These are phyloP conservation scores for Daptonema setosum DNA, from an alignment of 2,888 invertebrate species.

Conservation along the genomic window DNA sequence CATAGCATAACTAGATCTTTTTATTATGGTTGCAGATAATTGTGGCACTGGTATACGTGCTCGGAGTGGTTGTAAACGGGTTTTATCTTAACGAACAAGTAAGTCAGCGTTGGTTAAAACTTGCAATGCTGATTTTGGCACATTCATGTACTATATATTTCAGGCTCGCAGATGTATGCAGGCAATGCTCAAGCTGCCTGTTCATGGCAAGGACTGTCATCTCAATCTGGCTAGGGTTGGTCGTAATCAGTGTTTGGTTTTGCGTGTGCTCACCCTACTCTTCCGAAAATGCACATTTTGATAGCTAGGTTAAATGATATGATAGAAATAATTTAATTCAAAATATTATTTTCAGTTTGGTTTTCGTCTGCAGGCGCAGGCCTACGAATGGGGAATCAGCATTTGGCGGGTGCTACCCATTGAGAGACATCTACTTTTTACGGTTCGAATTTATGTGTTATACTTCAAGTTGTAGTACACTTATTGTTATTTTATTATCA, in stretches of 20 bases:
- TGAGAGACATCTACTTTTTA: not conserved
- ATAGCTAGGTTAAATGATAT: too few species aligned
- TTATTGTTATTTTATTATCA: not conserved
- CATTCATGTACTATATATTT: not conserved
- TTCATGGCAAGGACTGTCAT: not conserved
- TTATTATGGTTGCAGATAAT: not conserved
- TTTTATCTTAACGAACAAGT: not conserved
- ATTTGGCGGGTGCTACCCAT: not conserved
- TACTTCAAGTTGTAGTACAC: not conserved
- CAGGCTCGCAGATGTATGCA: not conserved
- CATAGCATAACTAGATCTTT: not conserved
- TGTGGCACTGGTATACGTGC: not conserved
- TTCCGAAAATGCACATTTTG: too few species aligned
- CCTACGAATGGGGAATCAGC: not conserved
- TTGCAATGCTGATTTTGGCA: not conserved
- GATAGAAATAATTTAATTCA: too few species aligned
- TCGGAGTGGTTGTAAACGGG: not conserved
- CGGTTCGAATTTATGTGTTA: not conserved
- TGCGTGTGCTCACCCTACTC: too few species aligned
- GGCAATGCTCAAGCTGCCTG: not conserved
- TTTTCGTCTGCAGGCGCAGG: not conserved
- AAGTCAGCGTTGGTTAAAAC: not conserved
- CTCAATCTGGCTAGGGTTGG: not conserved
- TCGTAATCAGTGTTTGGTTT: too few species aligned
- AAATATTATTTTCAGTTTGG: not conserved